Evolutionary conservation across 2,113 vertebrate species (phyloP).

Genomic region (Chiloscyllium plagiosum): DNA sequence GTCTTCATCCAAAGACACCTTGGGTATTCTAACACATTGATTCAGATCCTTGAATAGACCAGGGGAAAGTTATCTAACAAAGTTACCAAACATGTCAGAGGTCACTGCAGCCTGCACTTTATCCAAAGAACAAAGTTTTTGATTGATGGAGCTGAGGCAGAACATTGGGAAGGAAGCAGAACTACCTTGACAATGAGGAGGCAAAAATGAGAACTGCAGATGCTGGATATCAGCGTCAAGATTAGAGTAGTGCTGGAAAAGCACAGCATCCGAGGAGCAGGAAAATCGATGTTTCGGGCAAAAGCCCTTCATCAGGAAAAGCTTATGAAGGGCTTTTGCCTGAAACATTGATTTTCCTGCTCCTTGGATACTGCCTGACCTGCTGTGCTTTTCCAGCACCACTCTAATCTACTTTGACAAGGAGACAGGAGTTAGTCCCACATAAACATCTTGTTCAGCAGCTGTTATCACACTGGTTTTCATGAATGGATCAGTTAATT

Average conservation of each 20-base stretch:
- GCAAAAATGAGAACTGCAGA: no score
- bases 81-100: neutral
- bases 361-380: no score
- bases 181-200: neutral
- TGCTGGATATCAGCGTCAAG: no score
- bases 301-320: no score
- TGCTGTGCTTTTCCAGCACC: no score
- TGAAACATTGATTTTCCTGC: no score
- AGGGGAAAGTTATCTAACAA: neutral
- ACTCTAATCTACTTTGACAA: neutral
- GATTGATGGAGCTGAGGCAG: neutral
- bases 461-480: neutral
- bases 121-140: no score
- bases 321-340: no score
- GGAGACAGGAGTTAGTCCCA: neutral
- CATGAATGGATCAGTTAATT: neutral
- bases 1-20: neutral
- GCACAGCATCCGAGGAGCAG: no score
- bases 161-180: neutral
- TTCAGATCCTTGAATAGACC: neutral
- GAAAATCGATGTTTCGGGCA: no score
- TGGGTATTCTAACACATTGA: neutral
- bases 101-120: neutral
- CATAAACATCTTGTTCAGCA: neutral
- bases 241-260: no score